These are phyloP conservation scores for Xylocopa sonorina DNA, from an alignment of 1,140 invertebrate species.

Conservation along the genomic window DNA sequence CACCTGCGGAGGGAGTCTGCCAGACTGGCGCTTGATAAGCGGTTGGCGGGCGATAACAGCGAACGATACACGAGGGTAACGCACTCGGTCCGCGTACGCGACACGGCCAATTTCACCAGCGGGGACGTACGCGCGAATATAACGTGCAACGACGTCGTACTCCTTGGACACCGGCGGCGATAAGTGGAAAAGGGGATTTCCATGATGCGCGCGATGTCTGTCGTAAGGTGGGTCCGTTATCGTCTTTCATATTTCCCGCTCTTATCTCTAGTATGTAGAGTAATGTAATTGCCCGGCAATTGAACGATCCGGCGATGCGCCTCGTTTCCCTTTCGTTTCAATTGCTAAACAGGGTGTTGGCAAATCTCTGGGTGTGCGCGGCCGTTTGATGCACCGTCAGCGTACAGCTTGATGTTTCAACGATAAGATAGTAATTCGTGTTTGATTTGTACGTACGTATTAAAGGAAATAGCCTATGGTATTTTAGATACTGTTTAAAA, in stretches of 20 bases:
- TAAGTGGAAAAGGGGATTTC: constrained; percentile 54
- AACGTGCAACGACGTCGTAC: constrained; percentile 21
- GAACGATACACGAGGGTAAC: constrained; percentile 67
- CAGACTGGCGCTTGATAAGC: constrained; percentile 74
- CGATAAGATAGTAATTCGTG: too few species aligned
- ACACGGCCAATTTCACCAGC: constrained; percentile 42
- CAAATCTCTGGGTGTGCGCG: not conserved
- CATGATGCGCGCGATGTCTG: constrained; percentile 37
- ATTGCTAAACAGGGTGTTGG: not conserved
- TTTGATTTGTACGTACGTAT: too few species aligned
- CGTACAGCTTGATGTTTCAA: not conserved
- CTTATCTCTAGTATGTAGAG: not conserved
- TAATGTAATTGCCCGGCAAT: constrained; percentile 9
- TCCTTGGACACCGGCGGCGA: not conserved
- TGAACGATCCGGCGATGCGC: not conserved
- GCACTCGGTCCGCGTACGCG: constrained; percentile 55
- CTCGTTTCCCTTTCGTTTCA: not conserved
- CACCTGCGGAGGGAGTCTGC: constrained; percentile 68
- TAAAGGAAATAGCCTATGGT: too few species aligned
- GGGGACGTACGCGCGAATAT: constrained; percentile 34
- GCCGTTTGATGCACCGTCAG: not conserved
- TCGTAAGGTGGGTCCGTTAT: constrained; percentile 26
- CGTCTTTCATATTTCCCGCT: constrained; percentile 17
- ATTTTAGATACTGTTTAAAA: too few species aligned
- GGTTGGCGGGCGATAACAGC: constrained; percentile 68